Evolutionary conservation across 2,797 vertebrate genomes (phyloP).

Genomic region (Oophaga sylvatica): DNA sequence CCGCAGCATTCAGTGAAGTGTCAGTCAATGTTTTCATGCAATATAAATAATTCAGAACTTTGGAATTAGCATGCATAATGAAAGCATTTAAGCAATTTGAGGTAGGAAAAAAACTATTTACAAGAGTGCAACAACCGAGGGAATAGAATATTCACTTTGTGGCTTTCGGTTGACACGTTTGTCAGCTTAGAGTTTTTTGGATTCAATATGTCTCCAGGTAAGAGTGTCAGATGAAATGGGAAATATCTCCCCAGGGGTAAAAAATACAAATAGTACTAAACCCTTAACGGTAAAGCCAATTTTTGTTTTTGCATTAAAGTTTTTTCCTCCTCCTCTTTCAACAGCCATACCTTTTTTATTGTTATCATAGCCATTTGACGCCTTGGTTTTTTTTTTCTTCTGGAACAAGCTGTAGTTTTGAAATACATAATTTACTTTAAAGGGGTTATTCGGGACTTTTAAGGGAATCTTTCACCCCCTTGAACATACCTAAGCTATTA

Average conservation of each 20-base stretch:
- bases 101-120: constrained; percentile 49
- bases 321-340: too few relatives aligned
- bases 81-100: constrained; percentile 55
- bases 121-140: constrained; percentile 43
- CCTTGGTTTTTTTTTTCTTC: too few relatives aligned
- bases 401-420: too few relatives aligned
- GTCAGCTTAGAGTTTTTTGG: constrained; percentile 33
- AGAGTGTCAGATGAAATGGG: constrained; percentile 3
- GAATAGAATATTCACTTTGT: constrained; percentile 52
- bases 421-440: too few relatives aligned
- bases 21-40: constrained; percentile 55
- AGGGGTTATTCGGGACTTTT: too few relatives aligned
- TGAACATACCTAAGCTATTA: too few relatives aligned
- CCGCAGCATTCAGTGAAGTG: constrained; percentile 33
- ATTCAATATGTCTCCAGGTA: constrained; percentile 10
- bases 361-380: too few relatives aligned
- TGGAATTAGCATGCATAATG: constrained; percentile 60
- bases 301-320: too few relatives aligned
- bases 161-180: constrained; percentile 34
- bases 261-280: background rate
- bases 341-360: too few relatives aligned
- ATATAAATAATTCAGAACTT: constrained; percentile 58
- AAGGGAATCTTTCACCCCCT: too few relatives aligned
- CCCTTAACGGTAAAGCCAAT: too few relatives aligned
- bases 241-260: background rate